phyloP scores from a whole-genome alignment of 2,888 invertebrate species.

The Andrena flavipes region DNA sequence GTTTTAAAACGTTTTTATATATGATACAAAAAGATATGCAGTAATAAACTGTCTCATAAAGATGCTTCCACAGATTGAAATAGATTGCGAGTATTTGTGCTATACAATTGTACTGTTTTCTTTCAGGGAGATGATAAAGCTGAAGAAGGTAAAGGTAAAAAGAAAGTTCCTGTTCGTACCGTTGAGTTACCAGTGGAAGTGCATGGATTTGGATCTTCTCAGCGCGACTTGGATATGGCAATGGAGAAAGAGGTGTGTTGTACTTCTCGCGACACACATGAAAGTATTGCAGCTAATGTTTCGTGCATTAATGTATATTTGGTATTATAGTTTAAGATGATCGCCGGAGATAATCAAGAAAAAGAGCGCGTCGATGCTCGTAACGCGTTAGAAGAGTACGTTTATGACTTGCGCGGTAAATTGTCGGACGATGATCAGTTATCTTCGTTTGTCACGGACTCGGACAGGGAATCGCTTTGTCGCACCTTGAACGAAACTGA shows the following conservation, averaged over 20 bases:
- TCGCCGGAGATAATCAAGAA: constrained; percentile 95
- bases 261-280: constrained; percentile 5
- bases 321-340: constrained; percentile 89
- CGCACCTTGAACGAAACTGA: constrained; percentile 93
- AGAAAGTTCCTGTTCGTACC: constrained; percentile 92
- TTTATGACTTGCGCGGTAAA: constrained; percentile 97
- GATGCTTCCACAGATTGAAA: constrained; percentile 23
- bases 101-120: constrained; percentile 25
- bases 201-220: constrained; percentile 90
- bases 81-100: constrained; percentile 21
- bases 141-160: constrained; percentile 89
- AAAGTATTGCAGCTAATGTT: background rate
- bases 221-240: constrained; percentile 90
- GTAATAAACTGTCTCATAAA: constrained; percentile 39
- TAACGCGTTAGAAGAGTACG: constrained; percentile 99
- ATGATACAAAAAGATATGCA: background rate
- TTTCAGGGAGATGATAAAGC: constrained; percentile 83
- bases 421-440: constrained; percentile 91
- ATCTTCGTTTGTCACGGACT: constrained; percentile 91
- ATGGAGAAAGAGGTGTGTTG: constrained; percentile 91
- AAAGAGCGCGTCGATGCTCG: constrained; percentile 98
- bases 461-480: constrained; percentile 88
- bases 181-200: constrained; percentile 94
- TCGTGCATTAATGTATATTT: constrained; percentile 20
- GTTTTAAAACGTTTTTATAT: background rate